phyloP scores from a whole-genome alignment of 2,113 vertebrate genomes.

The Herpailurus yagouaroundi region DNA sequence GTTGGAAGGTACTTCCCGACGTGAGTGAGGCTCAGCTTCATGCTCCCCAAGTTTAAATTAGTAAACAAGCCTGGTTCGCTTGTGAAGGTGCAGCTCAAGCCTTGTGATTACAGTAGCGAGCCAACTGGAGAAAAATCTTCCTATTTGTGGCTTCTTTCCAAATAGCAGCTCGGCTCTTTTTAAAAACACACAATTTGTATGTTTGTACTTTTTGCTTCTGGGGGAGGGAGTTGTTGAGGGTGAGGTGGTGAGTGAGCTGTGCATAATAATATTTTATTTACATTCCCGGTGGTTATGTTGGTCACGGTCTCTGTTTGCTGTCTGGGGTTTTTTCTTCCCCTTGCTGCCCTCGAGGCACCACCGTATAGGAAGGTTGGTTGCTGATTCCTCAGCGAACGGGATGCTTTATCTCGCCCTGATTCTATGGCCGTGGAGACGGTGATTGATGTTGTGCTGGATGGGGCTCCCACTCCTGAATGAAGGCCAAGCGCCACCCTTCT shows the following conservation, averaged over 20 bases:
- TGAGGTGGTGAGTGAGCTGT: constrained; percentile 34
- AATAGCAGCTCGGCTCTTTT: neutral
- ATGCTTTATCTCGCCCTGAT: neutral
- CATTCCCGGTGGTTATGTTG: constrained; percentile 61
- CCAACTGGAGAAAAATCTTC: neutral
- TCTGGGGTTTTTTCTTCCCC: neutral
- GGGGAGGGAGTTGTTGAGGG: neutral
- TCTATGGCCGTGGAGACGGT: neutral
- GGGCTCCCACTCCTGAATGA: neutral
- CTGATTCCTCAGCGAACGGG: neutral
- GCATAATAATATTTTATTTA: constrained; percentile 54
- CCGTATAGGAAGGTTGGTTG: neutral
- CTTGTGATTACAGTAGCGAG: neutral
- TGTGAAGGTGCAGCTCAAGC: neutral
- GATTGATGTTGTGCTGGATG: fast-evolving
- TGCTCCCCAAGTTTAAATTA: neutral
- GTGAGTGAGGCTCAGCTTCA: neutral
- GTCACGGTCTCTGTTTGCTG: constrained; percentile 5
- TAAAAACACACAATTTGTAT: neutral
- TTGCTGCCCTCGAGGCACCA: neutral
- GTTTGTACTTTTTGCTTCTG: constrained; percentile 34
- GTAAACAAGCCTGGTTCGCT: neutral
- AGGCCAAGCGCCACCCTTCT: neutral
- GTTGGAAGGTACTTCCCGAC: neutral
- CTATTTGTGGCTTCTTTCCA: neutral